A percentile compares a stretch with the other conserved stretches of the same genome.
Conservation (phyloP, 2,888 invertebrate genomes). For the Oscheius sp. region DNA sequence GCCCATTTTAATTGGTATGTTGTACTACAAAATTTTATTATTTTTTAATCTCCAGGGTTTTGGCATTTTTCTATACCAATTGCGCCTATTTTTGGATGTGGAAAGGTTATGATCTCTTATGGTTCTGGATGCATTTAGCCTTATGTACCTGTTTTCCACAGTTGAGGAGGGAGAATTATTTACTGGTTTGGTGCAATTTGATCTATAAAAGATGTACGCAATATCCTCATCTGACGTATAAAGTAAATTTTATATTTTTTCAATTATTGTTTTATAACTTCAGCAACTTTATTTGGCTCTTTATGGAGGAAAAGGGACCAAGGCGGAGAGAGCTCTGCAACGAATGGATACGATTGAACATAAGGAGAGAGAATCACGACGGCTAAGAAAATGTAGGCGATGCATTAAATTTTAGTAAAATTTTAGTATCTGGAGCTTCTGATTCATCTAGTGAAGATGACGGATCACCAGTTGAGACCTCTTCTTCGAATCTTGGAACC, state of each 20-base stretch:
- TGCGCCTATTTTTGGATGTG: conserved; percentile 67
- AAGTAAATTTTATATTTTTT: conserved; percentile 39
- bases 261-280: neutral
- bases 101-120: conserved; percentile 68
- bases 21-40: neutral
- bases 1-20: conserved; percentile 67
- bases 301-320: conserved; percentile 56
- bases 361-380: conserved; percentile 12
- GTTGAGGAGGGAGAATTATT: conserved; percentile 53
- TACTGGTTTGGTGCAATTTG: conserved; percentile 62
- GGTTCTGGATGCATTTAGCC: conserved; percentile 69
- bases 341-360: conserved; percentile 42
- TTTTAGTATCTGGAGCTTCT: conserved; percentile 17
- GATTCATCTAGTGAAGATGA: conserved; percentile 40
- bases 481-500: neutral
- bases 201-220: conserved; percentile 55
- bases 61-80: conserved; percentile 59
- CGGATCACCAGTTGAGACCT: no score
- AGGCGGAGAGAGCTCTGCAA: conserved; percentile 57
- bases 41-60: conserved; percentile 35
- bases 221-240: conserved; percentile 58
- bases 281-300: conserved; percentile 60
- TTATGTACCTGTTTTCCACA: conserved; percentile 65
- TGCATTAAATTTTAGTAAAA: neutral
- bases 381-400: conserved; percentile 20